Evolutionary conservation across 2,113 vertebrate genomes (phyloP).

Genomic region (Camelus bactrianus): DNA sequence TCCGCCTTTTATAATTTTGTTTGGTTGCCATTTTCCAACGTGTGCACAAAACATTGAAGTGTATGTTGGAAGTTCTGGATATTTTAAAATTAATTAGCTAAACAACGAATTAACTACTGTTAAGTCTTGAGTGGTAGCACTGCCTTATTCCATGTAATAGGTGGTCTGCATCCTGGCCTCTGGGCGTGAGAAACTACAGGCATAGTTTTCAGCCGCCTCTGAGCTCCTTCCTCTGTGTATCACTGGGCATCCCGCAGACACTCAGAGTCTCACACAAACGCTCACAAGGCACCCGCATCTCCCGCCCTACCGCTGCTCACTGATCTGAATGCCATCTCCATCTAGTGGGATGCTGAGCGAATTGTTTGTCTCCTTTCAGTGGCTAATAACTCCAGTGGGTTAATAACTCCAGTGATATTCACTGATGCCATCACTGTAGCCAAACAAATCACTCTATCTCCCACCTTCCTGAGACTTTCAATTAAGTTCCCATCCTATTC

Average conservation of each 20-base stretch:
- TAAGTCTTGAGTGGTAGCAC: neutral
- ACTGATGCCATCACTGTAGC: neutral
- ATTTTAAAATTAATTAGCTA: conserved; percentile 17
- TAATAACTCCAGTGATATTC: neutral
- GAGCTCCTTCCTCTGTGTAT: neutral
- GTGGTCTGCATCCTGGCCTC: accelerated
- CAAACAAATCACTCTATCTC: neutral
- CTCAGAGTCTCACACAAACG: neutral
- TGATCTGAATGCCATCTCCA: neutral
- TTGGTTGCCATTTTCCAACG: neutral
- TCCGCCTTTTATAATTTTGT: neutral
- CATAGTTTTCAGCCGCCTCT: neutral
- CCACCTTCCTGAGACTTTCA: neutral
- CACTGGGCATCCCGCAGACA: neutral
- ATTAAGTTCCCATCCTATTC: neutral
- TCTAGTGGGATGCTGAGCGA: neutral
- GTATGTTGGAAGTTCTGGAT: neutral
- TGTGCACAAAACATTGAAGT: neutral
- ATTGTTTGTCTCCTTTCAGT: neutral
- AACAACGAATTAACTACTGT: neutral
- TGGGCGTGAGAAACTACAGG: neutral
- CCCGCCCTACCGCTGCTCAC: no score
- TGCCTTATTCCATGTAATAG: neutral
- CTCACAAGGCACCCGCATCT: neutral
- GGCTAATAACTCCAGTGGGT: neutral